Evolutionary conservation across 2,888 invertebrate genomes (phyloP).

Genomic region (Monopis laevigella): DNA sequence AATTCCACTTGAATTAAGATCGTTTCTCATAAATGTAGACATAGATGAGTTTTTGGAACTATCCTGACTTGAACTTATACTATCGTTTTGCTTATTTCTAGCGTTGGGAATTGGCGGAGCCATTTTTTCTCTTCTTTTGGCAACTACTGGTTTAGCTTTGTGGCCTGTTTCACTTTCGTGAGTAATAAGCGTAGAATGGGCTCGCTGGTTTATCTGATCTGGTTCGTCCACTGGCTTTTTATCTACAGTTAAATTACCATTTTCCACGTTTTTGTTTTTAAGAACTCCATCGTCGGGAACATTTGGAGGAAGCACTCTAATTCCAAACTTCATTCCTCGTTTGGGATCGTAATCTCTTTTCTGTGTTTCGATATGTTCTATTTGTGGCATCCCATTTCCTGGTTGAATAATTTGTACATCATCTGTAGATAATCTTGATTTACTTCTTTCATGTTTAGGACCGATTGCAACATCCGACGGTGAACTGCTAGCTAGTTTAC

Average conservation of each 20-base stretch:
- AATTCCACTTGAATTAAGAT: constrained; percentile 67
- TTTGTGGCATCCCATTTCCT: constrained; percentile 43
- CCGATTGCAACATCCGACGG: constrained; percentile 34
- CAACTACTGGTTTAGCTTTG: constrained; percentile 57
- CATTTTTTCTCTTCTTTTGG: constrained; percentile 59
- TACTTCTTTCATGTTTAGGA: constrained; percentile 39
- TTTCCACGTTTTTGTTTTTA: constrained; percentile 46
- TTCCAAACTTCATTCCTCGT: constrained; percentile 73
- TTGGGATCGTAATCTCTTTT: constrained; percentile 66
- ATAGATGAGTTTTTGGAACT: constrained; percentile 39
- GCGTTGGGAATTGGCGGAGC: constrained; percentile 60
- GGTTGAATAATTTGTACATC: constrained; percentile 52
- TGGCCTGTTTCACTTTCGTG: constrained; percentile 59
- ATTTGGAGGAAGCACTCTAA: constrained; percentile 71
- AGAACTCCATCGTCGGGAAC: constrained; percentile 61
- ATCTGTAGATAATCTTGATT: constrained; percentile 43
- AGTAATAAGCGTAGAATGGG: constrained; percentile 57
- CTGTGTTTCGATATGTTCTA: constrained; percentile 60
- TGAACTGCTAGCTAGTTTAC: constrained; percentile 40
- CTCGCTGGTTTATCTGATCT: constrained; percentile 48
- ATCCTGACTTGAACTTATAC: constrained; percentile 36
- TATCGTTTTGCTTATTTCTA: constrained; percentile 44
- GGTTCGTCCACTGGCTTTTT: constrained; percentile 47
- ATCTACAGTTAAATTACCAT: constrained; percentile 41
- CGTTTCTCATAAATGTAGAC: constrained; percentile 46